Percentiles rank a stretch among this genome's conserved stretches.
phyloP scores from a whole-genome alignment of 2,113 vertebrate genomes.

The Megaptera novaeangliae region DNA sequence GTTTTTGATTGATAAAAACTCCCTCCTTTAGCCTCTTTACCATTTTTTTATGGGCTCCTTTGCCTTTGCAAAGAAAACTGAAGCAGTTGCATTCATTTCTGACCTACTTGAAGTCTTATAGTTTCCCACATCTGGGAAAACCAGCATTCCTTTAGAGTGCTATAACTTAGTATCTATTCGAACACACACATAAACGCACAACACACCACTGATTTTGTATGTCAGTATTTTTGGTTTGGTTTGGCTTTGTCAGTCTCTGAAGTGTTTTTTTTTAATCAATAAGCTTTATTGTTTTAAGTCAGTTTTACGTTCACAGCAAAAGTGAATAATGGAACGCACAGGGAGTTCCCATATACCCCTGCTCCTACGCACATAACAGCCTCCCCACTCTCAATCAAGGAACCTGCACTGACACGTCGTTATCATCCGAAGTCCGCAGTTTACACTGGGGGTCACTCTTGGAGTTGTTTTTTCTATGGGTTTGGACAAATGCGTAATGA shows the following conservation, averaged over 20 bases:
- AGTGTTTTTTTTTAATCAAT: not conserved
- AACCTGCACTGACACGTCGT: not conserved
- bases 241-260: not conserved
- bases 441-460: not conserved
- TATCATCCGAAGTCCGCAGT: not conserved
- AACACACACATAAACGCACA: not conserved
- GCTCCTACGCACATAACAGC: accelerated
- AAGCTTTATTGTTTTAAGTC: not conserved
- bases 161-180: not conserved
- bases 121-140: not conserved
- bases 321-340: not conserved
- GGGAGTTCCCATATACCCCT: not conserved
- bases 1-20: not conserved
- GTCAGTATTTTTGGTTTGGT: not conserved
- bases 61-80: not conserved
- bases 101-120: not conserved
- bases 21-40: not conserved
- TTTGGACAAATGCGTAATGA: not conserved
- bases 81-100: not conserved
- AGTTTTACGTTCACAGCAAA: not conserved
- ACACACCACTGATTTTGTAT: not conserved
- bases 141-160: not conserved
- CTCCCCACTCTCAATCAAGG: accelerated
- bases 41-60: not conserved
- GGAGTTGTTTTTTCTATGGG: not conserved